Evolutionary conservation across 2,113 vertebrate genomes (phyloP), one percentile per base, ranked within the genome.

Genomic region (Otis tarda): DNA sequence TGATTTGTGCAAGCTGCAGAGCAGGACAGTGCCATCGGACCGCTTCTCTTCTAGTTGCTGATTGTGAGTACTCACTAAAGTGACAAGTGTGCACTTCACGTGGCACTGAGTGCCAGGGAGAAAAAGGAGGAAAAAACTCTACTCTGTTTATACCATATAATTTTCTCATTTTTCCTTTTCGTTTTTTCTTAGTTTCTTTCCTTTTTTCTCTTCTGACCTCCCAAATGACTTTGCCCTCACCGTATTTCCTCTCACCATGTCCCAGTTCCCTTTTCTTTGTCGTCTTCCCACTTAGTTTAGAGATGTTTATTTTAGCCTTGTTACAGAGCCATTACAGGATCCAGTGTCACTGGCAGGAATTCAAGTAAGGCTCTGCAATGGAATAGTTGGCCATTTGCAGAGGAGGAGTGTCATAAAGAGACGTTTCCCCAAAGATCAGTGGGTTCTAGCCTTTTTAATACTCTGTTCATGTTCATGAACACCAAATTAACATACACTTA

Each of bases 291-390:
- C 52, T 92, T 81, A 81, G 47, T 79, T 87, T 78, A 75, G 57
- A 93, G 56, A 65, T 82, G 81, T 82, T 89, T 64, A 82, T 94
- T 95, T 94, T 82, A 95, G 53, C 27, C 49, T 68, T 4, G 1
- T 87, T 94, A 88, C 41, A 89, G 92, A 93, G 63, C 73, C 41
- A 49, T 86, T 95, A 68, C 35, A 64, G 35, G 71, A 88, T 76
- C 57, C 50, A 60, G 63, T 60, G 64, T 86, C 71, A 7, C 27
- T 91, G 82, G 76, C 73, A 92, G 53, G 49, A 84, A 68, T 71
- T 96, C 83, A 90, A 70, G 85, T 83, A 65, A 80, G 37, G 43
- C 27, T 87, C 49, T 45, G 68, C 65, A 96, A 47, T 45, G 68
- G 64, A 71, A 30, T 52, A 81, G 65, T 18, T 84, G 74, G 22